A percentile compares a stretch with the other conserved stretches of the same genome.
These are phyloP conservation scores for Hypsibius dujardini DNA, from an alignment of 1,140 invertebrate species.

Conservation along the genomic window DNA sequence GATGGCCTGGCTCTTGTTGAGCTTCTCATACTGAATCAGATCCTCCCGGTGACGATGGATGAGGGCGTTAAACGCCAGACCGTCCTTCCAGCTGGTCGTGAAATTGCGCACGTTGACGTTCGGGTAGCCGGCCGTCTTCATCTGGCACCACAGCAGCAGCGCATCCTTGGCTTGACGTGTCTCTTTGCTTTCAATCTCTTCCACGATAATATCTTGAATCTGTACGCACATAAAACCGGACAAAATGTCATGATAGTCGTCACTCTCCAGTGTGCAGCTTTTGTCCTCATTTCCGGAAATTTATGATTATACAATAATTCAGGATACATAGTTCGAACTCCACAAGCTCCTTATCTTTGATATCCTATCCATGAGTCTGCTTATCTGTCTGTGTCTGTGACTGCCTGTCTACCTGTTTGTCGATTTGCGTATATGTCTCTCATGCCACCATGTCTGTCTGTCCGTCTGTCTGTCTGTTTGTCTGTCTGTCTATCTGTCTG, in stretches of 20 bases:
- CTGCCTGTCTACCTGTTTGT: too few relatives aligned
- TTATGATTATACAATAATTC: too few relatives aligned
- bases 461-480: too few relatives aligned
- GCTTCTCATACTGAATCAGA: slow-evolving; percentile 88
- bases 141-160: slow-evolving; percentile 94
- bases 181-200: slow-evolving; percentile 96
- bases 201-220: slow-evolving; percentile 99
- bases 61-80: slow-evolving; percentile 95
- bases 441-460: too few relatives aligned
- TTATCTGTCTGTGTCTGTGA: too few relatives aligned
- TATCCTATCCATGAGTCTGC: too few relatives aligned
- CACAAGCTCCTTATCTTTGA: too few relatives aligned
- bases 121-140: slow-evolving; percentile 98
- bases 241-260: slow-evolving; percentile 11
- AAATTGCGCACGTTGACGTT: slow-evolving; percentile 99
- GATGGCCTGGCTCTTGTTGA: slow-evolving; percentile 86
- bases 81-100: slow-evolving; percentile 98
- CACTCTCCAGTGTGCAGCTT: too few relatives aligned
- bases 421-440: too few relatives aligned
- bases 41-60: slow-evolving; percentile 87
- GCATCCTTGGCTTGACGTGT: slow-evolving; percentile 90
- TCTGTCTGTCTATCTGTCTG: too few relatives aligned
- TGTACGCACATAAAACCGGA: slow-evolving; percentile 30
- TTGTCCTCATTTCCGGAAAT: too few relatives aligned
- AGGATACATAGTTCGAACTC: too few relatives aligned